These are phyloP conservation scores for Ophiothrix spiculata DNA, from an alignment of 35 echinoderm and acorn worm genomes.

Conservation along the genomic window DNA sequence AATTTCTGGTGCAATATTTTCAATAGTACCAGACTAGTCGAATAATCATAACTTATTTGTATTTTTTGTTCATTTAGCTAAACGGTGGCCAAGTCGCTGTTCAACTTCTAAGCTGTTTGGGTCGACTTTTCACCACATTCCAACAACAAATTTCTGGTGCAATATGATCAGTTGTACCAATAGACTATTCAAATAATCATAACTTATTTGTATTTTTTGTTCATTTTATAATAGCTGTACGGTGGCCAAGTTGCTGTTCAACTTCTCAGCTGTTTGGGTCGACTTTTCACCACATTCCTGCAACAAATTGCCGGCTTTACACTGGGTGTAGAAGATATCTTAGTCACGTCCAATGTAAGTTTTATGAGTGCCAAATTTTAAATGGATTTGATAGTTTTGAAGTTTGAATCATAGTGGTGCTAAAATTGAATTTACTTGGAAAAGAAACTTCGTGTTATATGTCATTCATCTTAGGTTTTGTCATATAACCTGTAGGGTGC, in stretches of 20 bases:
- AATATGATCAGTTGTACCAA: too few species aligned
- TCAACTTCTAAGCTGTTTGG: conserved; percentile 36
- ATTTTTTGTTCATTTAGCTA: conserved; percentile 31
- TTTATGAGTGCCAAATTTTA: not conserved
- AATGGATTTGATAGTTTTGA: not conserved
- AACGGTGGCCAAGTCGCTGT: conserved; percentile 86
- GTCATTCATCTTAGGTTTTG: too few species aligned
- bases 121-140: conserved; percentile 84
- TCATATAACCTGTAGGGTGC: too few species aligned
- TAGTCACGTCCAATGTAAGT: conserved; percentile 72
- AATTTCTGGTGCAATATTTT: not conserved
- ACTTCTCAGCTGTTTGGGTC: conserved; percentile 78
- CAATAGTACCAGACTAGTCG: not conserved
- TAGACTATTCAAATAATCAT: not conserved
- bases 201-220: not conserved
- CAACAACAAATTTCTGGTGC: conserved; percentile 70
- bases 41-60: not conserved
- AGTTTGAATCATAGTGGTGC: too few species aligned
- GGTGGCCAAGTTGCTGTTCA: conserved; percentile 80
- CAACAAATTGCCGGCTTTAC: conserved; percentile 82
- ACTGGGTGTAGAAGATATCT: conserved; percentile 84
- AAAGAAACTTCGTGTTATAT: too few species aligned
- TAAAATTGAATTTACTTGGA: too few species aligned
- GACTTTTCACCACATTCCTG: conserved; percentile 90
- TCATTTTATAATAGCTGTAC: conserved; percentile 67